A percentile compares a stretch with the other conserved stretches of the same genome.
Conservation (phyloP, 2,113 vertebrate species). For the Potamarius usumacintae region DNA sequence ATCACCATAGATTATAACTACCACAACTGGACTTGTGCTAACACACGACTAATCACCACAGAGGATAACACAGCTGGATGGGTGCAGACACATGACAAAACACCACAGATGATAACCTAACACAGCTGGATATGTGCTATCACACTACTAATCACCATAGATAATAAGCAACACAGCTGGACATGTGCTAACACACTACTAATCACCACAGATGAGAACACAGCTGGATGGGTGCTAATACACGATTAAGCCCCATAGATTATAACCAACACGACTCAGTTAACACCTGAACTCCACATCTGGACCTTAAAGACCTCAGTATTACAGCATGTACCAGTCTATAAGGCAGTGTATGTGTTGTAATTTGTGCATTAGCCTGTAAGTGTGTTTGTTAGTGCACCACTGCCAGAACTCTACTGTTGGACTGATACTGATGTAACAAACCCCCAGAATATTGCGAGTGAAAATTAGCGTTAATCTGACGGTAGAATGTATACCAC, state of each 20-base stretch:
- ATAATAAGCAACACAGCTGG: too few species aligned
- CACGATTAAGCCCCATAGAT: neutral
- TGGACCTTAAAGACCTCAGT: neutral
- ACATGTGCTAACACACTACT: too few species aligned
- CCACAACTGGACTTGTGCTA: too few species aligned
- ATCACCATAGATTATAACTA: too few species aligned
- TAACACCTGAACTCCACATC: neutral
- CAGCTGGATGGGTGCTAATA: neutral
- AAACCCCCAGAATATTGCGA: neutral
- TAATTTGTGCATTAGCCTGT: neutral
- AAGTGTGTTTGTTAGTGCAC: neutral
- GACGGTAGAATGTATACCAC: neutral
- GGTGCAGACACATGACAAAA: neutral
- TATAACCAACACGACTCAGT: neutral
- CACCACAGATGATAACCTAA: neutral
- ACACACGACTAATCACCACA: neutral
- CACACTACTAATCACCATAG: too few species aligned
- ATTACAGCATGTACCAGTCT: neutral
- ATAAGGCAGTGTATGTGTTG: neutral
- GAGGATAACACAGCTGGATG: neutral
- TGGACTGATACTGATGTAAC: neutral
- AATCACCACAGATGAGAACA: neutral
- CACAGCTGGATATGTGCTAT: neutral
- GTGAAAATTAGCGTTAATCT: neutral
- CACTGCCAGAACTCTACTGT: neutral